These are phyloP conservation scores for Danio tinwini DNA, from an alignment of 2,797 vertebrate species.

Conservation along the genomic window DNA sequence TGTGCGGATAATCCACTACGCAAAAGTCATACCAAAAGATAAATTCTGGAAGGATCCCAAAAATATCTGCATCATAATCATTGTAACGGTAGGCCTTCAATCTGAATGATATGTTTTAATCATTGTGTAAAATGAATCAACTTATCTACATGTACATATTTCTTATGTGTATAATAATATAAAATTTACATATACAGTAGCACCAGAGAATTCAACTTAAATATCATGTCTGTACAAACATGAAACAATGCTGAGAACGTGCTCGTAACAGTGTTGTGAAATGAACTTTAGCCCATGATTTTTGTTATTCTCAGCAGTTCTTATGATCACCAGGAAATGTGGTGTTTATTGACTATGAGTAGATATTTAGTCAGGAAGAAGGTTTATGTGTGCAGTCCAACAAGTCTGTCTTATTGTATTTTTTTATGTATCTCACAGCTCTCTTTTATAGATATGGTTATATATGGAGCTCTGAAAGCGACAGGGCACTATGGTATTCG, in stretches of 20 bases:
- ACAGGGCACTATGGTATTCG: constrained; percentile 73
- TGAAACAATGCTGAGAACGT: constrained; percentile 62
- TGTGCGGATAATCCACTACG: constrained; percentile 84
- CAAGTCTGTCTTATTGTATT: background rate
- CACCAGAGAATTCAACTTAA: background rate
- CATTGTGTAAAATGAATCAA: background rate
- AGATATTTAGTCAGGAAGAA: background rate
- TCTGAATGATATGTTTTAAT: background rate
- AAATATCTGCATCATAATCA: constrained; percentile 90
- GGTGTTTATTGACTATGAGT: background rate
- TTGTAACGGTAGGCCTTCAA: constrained; percentile 78
- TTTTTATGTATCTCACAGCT: constrained; percentile 72
- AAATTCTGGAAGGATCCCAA: constrained; percentile 94
- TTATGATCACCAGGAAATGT: constrained; percentile 34
- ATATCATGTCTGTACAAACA: constrained; percentile 2
- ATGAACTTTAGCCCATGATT: constrained; percentile 63
- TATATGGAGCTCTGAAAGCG: constrained; percentile 80
- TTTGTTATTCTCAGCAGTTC: constrained; percentile 65
- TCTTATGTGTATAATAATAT: background rate
- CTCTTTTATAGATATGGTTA: constrained; percentile 84
- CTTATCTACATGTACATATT: background rate
- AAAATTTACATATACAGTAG: background rate
- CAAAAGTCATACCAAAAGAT: constrained; percentile 81
- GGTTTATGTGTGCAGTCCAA: background rate
- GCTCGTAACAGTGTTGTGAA: constrained; percentile 64